A percentile compares a stretch with the other conserved stretches of the same genome.
phyloP scores from a whole-genome alignment of 2,797 vertebrate species.

The Echiichthys vipera region DNA sequence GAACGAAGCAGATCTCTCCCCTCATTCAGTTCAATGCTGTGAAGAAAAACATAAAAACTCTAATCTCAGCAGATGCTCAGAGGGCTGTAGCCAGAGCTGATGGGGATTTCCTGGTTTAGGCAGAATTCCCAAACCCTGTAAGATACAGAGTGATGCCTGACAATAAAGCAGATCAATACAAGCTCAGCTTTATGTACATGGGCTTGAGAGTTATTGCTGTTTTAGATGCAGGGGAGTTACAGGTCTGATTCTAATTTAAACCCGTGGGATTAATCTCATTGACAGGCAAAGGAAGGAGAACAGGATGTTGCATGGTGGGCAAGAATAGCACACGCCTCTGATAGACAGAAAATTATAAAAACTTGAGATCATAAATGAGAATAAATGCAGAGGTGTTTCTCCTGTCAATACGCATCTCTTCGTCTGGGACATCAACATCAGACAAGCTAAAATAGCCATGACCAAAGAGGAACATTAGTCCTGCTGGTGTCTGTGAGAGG shows the following conservation, averaged over 20 bases:
- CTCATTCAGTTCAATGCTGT: constrained; percentile 7
- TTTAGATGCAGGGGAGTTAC: constrained; percentile 43
- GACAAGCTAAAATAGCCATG: background rate
- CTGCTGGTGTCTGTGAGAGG: constrained; percentile 30
- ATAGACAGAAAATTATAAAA: background rate
- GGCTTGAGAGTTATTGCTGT: constrained; percentile 37
- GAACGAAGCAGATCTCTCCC: constrained; percentile 10
- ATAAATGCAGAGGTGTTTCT: background rate
- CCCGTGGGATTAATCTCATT: constrained; percentile 36
- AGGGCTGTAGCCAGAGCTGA: constrained; percentile 39
- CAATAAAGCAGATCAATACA: constrained; percentile 58
- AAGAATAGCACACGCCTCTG: background rate
- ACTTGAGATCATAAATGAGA: background rate
- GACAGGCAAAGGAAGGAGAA: constrained; percentile 13
- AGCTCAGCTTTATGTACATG: constrained; percentile 47
- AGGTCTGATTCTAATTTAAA: constrained; percentile 51
- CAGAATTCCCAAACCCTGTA: constrained; percentile 35
- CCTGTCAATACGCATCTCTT: background rate
- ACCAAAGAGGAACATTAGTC: constrained; percentile 18
- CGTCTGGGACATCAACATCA: background rate
- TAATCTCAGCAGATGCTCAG: constrained; percentile 42
- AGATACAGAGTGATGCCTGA: constrained; percentile 22
- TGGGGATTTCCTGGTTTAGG: constrained; percentile 49
- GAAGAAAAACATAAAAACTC: constrained; percentile 31
- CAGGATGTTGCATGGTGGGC: constrained; percentile 2